These are phyloP conservation scores for Latrodectus hesperus DNA, from an alignment of 2,888 invertebrate genomes.

Conservation along the genomic window DNA sequence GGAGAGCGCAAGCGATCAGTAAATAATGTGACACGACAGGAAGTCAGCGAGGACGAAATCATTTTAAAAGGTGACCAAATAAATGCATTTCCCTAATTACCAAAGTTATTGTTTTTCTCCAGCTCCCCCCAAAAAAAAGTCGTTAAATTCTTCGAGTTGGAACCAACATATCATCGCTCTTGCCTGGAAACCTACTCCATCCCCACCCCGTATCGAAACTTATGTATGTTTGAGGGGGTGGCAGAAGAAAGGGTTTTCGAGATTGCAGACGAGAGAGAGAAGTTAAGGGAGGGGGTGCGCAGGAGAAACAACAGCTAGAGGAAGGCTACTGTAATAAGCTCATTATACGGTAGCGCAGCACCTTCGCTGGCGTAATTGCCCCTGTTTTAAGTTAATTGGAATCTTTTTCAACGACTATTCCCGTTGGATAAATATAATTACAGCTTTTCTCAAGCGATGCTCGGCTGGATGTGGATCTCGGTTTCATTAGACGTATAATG, in stretches of 20 bases:
- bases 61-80: slow-evolving; percentile 3
- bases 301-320: slow-evolving; percentile 23
- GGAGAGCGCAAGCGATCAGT: no score
- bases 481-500: slow-evolving; percentile 66
- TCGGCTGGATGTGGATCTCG: slow-evolving; percentile 17
- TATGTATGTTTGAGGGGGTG: not conserved
- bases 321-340: slow-evolving; percentile 65
- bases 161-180: slow-evolving; percentile 40
- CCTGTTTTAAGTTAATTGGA: slow-evolving; percentile 70
- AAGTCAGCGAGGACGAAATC: not conserved
- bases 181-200: not conserved
- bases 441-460: slow-evolving; percentile 52
- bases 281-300: slow-evolving; percentile 3
- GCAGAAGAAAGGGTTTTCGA: slow-evolving; percentile 5
- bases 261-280: slow-evolving; percentile 4
- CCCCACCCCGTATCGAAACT: slow-evolving; percentile 29
- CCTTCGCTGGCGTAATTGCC: slow-evolving; percentile 66
- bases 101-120: not conserved
- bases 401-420: slow-evolving; percentile 66
- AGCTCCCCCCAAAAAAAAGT: not conserved
- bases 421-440: slow-evolving; percentile 68
- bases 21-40: no score
- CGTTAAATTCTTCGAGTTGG: slow-evolving; percentile 35
- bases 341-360: slow-evolving; percentile 55
- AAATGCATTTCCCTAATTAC: slow-evolving; percentile 5